A percentile compares a stretch with the other conserved stretches of the same genome.
These are phyloP conservation scores for Phataginus tetradactyla DNA, from an alignment of 2,797 vertebrate species.

Conservation along the genomic window DNA sequence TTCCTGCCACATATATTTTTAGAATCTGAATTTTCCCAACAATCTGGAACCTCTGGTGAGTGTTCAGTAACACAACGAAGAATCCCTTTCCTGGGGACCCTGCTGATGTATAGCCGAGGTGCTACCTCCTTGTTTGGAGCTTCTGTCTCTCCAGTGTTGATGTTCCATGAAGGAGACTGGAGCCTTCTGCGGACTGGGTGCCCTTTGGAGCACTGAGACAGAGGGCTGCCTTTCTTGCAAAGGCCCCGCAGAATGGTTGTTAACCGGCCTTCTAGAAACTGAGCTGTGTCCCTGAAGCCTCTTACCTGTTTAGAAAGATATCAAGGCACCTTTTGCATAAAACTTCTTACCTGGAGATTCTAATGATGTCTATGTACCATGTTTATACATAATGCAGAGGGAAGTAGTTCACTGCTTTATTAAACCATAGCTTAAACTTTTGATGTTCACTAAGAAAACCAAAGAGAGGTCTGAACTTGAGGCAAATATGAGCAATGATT, in stretches of 20 bases:
- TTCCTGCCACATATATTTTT: not conserved
- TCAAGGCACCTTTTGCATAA: not conserved
- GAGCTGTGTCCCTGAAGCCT: not conserved
- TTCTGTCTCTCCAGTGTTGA: not conserved
- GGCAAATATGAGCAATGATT: not conserved
- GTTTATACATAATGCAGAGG: not conserved
- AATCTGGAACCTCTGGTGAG: not conserved
- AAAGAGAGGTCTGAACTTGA: constrained; percentile 24
- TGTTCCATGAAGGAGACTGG: not conserved
- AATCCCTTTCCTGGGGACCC: not conserved
- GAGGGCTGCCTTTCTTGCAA: not conserved
- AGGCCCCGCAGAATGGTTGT: not conserved
- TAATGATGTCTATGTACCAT: not conserved
- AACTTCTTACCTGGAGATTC: not conserved
- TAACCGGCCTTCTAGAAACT: not conserved
- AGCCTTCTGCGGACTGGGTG: not conserved
- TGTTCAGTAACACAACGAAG: not conserved
- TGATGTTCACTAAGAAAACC: not conserved
- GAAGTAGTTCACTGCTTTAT: not conserved
- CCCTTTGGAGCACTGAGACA: not conserved
- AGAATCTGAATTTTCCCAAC: not conserved
- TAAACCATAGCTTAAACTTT: not conserved
- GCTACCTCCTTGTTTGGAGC: not conserved
- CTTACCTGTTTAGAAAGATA: not conserved
- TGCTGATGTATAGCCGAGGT: not conserved